These are phyloP conservation scores for Dicentrarchus labrax DNA, from an alignment of 2,113 vertebrate species.

Conservation along the genomic window DNA sequence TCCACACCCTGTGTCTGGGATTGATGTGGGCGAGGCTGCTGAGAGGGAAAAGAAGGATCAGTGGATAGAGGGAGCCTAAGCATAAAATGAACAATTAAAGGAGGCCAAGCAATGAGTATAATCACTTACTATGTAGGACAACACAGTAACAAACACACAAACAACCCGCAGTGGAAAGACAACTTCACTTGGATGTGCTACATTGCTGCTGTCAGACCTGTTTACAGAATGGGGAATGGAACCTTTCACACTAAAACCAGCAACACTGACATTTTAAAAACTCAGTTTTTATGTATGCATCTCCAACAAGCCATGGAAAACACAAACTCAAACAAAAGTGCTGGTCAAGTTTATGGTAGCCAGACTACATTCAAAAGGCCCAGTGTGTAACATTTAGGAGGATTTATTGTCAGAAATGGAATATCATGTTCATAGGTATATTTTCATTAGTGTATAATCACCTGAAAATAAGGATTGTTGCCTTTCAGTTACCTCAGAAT, in stretches of 20 bases:
- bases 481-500: too few species aligned
- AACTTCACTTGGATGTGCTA: conserved; percentile 13
- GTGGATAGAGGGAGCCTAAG: conserved; percentile 26
- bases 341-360: not conserved
- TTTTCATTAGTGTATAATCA: too few species aligned
- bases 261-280: not conserved
- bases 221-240: not conserved
- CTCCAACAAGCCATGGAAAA: not conserved
- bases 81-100: conserved; percentile 66
- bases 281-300: too few species aligned
- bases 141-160: conserved; percentile 37
- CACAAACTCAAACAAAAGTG: not conserved
- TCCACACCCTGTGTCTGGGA: conserved; percentile 14
- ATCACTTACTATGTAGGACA: conserved; percentile 44
- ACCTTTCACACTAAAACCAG: not conserved
- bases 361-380: too few species aligned
- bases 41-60: not conserved
- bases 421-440: too few species aligned
- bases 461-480: too few species aligned
- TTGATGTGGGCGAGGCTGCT: conserved; percentile 1
- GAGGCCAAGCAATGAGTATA: conserved; percentile 43
- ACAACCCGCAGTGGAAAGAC: not conserved
- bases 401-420: too few species aligned
- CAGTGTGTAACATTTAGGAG: too few species aligned
- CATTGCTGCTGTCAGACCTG: not conserved